Percentiles rank a stretch among this genome's conserved stretches.
These are phyloP conservation scores for Urechis unicinctus DNA, from an alignment of 2,888 invertebrate species.

Conservation along the genomic window DNA sequence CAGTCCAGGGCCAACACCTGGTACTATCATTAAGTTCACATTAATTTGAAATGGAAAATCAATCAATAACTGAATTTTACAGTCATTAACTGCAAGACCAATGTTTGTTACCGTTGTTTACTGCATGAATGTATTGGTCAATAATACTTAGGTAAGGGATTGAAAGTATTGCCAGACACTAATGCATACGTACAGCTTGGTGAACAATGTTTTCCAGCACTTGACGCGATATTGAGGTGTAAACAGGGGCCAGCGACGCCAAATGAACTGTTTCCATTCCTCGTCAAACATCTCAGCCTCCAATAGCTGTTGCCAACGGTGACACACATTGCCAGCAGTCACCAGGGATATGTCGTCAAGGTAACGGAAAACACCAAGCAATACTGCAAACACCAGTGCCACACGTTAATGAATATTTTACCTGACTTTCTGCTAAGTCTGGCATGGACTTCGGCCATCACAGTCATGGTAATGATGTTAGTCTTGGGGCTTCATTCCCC, in stretches of 20 bases:
- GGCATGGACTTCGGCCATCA: not conserved
- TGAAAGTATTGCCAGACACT: not conserved
- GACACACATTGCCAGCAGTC: conserved; percentile 80
- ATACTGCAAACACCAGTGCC: conserved; percentile 49
- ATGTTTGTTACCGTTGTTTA: no score
- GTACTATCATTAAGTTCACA: no score
- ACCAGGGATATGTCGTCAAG: conserved; percentile 86
- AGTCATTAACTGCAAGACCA: no score
- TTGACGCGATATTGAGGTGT: conserved; percentile 65
- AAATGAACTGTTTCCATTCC: conserved; percentile 74
- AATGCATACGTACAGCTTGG: conserved; percentile 51
- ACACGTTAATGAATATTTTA: not conserved
- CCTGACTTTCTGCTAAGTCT: not conserved
- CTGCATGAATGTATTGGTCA: no score
- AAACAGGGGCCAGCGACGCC: conserved; percentile 79
- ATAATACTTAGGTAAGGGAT: not conserved
- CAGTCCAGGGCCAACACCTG: no score
- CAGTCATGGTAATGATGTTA: no score
- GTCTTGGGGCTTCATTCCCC: no score
- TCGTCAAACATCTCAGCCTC: conserved; percentile 70
- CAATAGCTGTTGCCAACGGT: conserved; percentile 74
- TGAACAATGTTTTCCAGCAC: conserved; percentile 74
- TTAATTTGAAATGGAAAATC: no score
- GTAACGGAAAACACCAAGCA: conserved; percentile 80
- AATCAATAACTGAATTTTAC: no score